phyloP scores from a whole-genome alignment of 2,888 invertebrate species.

The Drosophila anceps region DNA sequence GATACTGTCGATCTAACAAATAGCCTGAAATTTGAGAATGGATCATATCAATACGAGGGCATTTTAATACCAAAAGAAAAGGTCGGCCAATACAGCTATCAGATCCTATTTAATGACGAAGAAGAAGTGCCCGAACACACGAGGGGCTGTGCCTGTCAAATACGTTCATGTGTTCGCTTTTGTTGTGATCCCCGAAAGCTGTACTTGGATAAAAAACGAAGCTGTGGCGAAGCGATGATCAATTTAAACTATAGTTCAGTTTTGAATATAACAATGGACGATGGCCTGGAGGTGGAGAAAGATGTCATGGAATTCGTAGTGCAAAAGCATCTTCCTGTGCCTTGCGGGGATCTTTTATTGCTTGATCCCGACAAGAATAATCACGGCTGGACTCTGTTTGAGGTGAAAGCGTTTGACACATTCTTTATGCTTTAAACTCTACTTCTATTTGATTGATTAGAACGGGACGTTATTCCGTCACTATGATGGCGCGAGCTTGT shows the following conservation, averaged over 20 bases:
- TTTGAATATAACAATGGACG: slow-evolving; percentile 35
- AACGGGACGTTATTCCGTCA: slow-evolving; percentile 38
- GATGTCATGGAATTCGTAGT: slow-evolving; percentile 31
- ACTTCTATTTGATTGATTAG: slow-evolving; percentile 5
- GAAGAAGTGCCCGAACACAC: slow-evolving; percentile 39
- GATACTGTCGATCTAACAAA: slow-evolving; percentile 62
- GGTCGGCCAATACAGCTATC: slow-evolving; percentile 53
- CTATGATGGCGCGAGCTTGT: slow-evolving; percentile 12
- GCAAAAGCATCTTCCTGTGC: slow-evolving; percentile 44
- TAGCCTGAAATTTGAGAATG: slow-evolving; percentile 44
- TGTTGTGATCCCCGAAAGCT: slow-evolving; percentile 57
- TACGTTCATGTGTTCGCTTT: slow-evolving; percentile 78
- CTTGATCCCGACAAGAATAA: neutral
- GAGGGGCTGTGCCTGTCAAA: slow-evolving; percentile 73
- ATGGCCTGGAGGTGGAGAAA: slow-evolving; percentile 13
- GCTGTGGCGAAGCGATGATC: neutral
- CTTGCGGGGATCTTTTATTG: slow-evolving; percentile 15
- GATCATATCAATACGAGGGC: slow-evolving; percentile 60
- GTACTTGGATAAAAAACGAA: neutral
- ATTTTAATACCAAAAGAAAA: slow-evolving; percentile 56
- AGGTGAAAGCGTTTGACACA: slow-evolving; percentile 18
- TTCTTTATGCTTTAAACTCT: no score
- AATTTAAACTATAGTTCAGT: slow-evolving; percentile 3
- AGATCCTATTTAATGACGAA: slow-evolving; percentile 9
- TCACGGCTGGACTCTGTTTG: slow-evolving; percentile 39